A percentile compares a stretch with the other conserved stretches of the same genome.
phyloP scores from a whole-genome alignment of 2,113 vertebrate species.

The Urocynchramus pylzowi region DNA sequence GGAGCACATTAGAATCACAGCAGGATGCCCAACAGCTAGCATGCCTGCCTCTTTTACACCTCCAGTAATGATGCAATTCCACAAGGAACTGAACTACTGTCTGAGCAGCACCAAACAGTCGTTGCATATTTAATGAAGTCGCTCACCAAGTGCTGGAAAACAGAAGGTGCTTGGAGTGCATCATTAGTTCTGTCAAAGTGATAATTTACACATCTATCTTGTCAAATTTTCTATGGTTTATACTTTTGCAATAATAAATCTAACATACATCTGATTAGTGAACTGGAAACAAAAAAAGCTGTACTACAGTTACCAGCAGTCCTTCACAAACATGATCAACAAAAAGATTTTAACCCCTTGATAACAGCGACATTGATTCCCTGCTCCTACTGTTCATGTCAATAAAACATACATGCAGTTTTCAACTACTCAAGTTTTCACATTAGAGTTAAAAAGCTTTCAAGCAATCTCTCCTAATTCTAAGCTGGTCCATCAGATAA shows the following conservation, averaged over 20 bases:
- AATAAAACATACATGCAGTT: background rate
- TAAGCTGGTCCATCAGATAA: background rate
- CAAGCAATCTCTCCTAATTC: background rate
- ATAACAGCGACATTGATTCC: background rate
- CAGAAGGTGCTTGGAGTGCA: constrained; percentile 99
- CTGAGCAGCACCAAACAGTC: constrained; percentile 81
- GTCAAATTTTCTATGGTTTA: constrained; percentile 95
- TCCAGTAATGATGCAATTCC: constrained; percentile 81
- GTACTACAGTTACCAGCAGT: constrained; percentile 52
- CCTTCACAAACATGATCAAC: constrained; percentile 59
- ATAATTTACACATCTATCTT: constrained; percentile 99
- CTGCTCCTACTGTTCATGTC: background rate
- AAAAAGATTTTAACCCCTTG: constrained; percentile 71
- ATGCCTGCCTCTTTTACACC: constrained; percentile 74
- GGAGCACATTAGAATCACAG: constrained; percentile 86
- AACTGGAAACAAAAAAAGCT: constrained; percentile 74
- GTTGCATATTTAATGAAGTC: constrained; percentile 85
- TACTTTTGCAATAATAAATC: constrained; percentile 94
- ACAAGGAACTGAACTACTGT: constrained; percentile 83
- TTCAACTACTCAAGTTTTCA: background rate
- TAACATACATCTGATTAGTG: constrained; percentile 84
- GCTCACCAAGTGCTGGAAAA: constrained; percentile 83
- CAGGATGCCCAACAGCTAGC: constrained; percentile 78
- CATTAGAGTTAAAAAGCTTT: background rate
- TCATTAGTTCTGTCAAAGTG: constrained; percentile 99